A percentile compares a stretch with the other conserved stretches of the same genome.
Evolutionary conservation across 2,888 invertebrate species (phyloP).

Genomic region (Lordiphosa fenestrarum): DNA sequence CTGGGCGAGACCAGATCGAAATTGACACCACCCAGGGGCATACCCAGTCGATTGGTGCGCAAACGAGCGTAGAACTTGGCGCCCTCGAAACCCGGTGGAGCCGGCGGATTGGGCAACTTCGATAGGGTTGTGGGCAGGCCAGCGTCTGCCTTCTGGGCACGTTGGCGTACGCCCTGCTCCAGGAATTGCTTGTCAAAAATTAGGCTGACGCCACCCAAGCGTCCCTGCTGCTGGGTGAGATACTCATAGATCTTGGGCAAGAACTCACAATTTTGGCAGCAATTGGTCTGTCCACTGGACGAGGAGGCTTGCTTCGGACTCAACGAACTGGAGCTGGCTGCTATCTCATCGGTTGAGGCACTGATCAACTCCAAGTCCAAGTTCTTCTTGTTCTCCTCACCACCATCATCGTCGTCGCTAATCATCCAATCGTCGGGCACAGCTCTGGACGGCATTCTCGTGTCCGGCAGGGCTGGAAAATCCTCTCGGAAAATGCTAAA

Average conservation of each 20-base stretch:
- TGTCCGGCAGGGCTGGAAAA: conserved; percentile 55
- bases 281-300: background rate
- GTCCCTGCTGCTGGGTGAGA: background rate
- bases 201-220: conserved; percentile 3
- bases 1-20: conserved; percentile 26
- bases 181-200: conserved; percentile 48
- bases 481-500: conserved; percentile 53
- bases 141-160: conserved; percentile 10
- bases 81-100: conserved; percentile 45
- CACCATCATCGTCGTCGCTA: conserved; percentile 22
- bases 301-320: background rate
- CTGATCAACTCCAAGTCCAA: background rate
- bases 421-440: conserved; percentile 50
- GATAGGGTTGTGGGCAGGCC: background rate
- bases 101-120: background rate
- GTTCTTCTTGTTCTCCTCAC: background rate
- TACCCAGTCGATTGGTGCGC: conserved; percentile 44
- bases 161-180: conserved; percentile 30
- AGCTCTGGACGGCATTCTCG: background rate
- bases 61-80: conserved; percentile 34
- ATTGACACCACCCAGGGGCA: conserved; percentile 48
- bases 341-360: background rate
- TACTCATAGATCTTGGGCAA: conserved; percentile 1
- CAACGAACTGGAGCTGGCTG: background rate
- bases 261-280: background rate